Evolutionary conservation across 2,113 vertebrate genomes (phyloP).

Genomic region (Pelobates fuscus): DNA sequence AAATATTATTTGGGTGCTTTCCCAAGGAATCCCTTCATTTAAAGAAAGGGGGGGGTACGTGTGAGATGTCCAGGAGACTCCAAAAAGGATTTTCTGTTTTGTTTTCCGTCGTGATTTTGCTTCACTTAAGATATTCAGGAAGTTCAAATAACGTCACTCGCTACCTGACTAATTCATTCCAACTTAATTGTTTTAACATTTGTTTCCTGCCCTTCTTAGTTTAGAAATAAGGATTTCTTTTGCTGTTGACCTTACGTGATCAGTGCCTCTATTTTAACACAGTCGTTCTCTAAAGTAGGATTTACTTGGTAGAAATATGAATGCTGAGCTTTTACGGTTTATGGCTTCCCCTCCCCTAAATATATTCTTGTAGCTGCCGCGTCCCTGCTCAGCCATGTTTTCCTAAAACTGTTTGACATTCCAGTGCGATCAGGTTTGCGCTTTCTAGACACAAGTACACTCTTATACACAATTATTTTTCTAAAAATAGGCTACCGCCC

Average conservation of each 20-base stretch:
- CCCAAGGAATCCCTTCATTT: slow-evolving; percentile 18
- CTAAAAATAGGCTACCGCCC: too few relatives aligned
- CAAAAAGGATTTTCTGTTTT: slow-evolving; percentile 9
- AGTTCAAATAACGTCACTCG: slow-evolving; percentile 35
- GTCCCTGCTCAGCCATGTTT: too few relatives aligned
- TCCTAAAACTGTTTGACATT: too few relatives aligned
- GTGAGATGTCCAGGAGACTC: slow-evolving; percentile 18
- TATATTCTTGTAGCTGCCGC: too few relatives aligned
- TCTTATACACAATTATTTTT: too few relatives aligned
- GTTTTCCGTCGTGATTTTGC: slow-evolving; percentile 17
- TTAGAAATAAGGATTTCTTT: slow-evolving; percentile 37
- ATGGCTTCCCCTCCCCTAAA: too few relatives aligned
- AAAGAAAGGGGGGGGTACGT: slow-evolving; percentile 6
- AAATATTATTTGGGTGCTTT: slow-evolving; percentile 25
- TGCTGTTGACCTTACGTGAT: slow-evolving; percentile 22
- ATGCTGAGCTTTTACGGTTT: too few relatives aligned
- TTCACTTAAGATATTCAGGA: slow-evolving; percentile 40
- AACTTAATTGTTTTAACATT: slow-evolving; percentile 47
- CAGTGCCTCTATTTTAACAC: too few relatives aligned
- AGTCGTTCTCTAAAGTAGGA: too few relatives aligned
- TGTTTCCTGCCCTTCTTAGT: slow-evolving; percentile 35
- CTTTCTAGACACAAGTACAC: too few relatives aligned
- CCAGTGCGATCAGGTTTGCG: too few relatives aligned
- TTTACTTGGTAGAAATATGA: too few relatives aligned
- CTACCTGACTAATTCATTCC: slow-evolving; percentile 50